These are phyloP conservation scores for Gila robusta DNA, from an alignment of 2,797 vertebrate genomes.

Conservation along the genomic window DNA sequence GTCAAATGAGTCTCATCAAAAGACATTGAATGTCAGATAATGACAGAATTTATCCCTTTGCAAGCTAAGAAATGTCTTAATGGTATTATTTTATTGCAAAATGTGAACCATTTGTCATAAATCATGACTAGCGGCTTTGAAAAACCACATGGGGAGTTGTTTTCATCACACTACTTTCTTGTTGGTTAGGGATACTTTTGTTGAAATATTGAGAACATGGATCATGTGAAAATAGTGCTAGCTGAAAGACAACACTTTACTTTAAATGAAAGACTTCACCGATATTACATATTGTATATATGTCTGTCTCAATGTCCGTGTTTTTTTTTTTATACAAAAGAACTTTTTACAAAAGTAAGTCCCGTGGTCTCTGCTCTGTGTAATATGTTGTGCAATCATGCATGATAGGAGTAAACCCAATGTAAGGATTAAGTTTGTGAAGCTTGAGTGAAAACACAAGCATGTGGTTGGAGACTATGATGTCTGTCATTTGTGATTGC, in stretches of 20 bases:
- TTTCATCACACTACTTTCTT: neutral
- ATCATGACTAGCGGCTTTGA: neutral
- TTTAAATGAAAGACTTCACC: neutral
- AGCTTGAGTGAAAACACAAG: conserved; percentile 40
- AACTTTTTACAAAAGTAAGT: conserved; percentile 10
- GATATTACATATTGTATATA: neutral
- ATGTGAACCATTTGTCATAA: neutral
- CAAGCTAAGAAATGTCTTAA: neutral
- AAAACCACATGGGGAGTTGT: conserved; percentile 6
- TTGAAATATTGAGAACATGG: conserved; percentile 7
- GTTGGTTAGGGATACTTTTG: neutral
- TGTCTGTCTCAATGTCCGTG: neutral
- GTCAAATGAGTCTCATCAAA: neutral
- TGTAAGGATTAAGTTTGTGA: conserved; percentile 22
- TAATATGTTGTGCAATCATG: conserved; percentile 29
- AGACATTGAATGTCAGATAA: neutral
- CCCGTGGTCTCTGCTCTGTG: neutral
- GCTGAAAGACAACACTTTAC: neutral
- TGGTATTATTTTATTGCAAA: neutral
- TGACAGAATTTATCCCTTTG: neutral
- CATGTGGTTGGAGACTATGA: conserved; percentile 27
- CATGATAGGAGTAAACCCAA: conserved; percentile 19
- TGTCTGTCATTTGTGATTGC: conserved; percentile 26
- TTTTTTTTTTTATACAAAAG: neutral
- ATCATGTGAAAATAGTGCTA: neutral